phyloP scores from a whole-genome alignment of 2,113 vertebrate genomes.

The Aspiorhynchus laticeps region DNA sequence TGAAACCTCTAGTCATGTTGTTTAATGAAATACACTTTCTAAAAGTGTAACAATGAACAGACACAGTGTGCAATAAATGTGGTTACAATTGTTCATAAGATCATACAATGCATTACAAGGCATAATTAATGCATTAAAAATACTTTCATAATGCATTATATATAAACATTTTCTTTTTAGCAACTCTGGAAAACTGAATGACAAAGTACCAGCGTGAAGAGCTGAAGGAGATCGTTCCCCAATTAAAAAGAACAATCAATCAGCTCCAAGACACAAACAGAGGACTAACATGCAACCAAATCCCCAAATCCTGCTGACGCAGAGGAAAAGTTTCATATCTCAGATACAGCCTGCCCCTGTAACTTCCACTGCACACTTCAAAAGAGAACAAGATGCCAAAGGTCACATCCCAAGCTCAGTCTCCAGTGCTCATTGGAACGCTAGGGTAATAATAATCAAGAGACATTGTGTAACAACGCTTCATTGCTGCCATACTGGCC shows the following conservation, averaged over 20 bases:
- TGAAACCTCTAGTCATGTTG: not conserved
- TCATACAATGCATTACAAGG: too few relatives aligned
- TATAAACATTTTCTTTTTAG: not conserved
- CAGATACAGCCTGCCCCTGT: conserved; percentile 72
- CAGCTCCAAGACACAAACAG: conserved; percentile 78
- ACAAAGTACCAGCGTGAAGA: conserved; percentile 29
- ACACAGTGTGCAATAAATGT: too few relatives aligned
- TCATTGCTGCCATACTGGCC: conserved; percentile 60
- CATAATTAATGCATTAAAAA: not conserved
- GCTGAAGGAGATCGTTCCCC: conserved; percentile 62
- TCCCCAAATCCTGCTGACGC: conserved; percentile 75
- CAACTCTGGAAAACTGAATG: not conserved
- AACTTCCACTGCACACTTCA: conserved; percentile 69
- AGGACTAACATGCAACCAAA: conserved; percentile 77
- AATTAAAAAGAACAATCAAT: conserved; percentile 83
- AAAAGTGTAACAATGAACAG: not conserved
- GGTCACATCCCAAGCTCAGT: conserved; percentile 49
- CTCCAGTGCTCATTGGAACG: conserved; percentile 33
- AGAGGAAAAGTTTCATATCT: conserved; percentile 73
- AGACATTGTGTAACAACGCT: conserved; percentile 51
- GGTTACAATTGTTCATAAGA: too few relatives aligned
- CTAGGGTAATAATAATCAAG: conserved; percentile 52
- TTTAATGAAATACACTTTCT: not conserved
- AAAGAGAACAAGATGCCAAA: conserved; percentile 54
- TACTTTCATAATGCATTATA: not conserved